These are phyloP conservation scores for Heliocidaris tuberculata DNA, from an alignment of 35 echinoderm and acorn worm genomes.

Conservation along the genomic window DNA sequence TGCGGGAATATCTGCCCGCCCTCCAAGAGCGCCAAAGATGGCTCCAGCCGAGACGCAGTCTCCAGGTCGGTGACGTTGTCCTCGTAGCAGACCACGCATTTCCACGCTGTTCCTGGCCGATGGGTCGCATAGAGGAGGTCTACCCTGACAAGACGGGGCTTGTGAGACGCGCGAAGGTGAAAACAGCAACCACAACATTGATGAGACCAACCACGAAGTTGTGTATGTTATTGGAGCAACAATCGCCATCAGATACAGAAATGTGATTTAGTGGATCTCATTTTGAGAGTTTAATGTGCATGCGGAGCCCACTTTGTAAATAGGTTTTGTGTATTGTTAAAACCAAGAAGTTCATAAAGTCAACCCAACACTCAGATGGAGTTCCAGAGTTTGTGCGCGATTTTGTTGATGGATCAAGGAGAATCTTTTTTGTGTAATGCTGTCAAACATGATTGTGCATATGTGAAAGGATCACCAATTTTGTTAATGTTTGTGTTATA, in stretches of 20 bases:
- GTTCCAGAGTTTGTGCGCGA: too few species aligned
- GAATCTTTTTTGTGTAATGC: too few species aligned
- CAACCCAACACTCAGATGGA: too few species aligned
- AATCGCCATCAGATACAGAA: background rate
- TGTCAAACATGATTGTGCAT: too few species aligned
- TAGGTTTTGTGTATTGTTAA: background rate
- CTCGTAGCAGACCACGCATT: slow-evolving; percentile 50
- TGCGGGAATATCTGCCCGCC: too few species aligned
- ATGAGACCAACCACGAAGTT: slow-evolving; percentile 35
- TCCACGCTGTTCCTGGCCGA: slow-evolving; percentile 37
- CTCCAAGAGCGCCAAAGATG: slow-evolving; percentile 59
- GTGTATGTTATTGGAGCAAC: slow-evolving; percentile 39
- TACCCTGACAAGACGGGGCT: slow-evolving; percentile 12
- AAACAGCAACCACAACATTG: background rate
- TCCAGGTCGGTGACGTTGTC: slow-evolving; percentile 55
- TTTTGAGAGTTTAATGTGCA: background rate
- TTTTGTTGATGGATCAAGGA: too few species aligned
- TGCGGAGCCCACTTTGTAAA: background rate
- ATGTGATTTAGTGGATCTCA: background rate
- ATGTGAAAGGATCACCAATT: too few species aligned
- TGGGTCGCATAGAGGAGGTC: slow-evolving; percentile 32
- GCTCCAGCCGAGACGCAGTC: slow-evolving; percentile 38
- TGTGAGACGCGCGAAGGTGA: slow-evolving; percentile 6
- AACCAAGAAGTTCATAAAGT: background rate
- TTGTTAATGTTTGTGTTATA: background rate